Evolutionary conservation across 2,113 vertebrate genomes (phyloP).

Genomic region (Corythornis madagascariensis): DNA sequence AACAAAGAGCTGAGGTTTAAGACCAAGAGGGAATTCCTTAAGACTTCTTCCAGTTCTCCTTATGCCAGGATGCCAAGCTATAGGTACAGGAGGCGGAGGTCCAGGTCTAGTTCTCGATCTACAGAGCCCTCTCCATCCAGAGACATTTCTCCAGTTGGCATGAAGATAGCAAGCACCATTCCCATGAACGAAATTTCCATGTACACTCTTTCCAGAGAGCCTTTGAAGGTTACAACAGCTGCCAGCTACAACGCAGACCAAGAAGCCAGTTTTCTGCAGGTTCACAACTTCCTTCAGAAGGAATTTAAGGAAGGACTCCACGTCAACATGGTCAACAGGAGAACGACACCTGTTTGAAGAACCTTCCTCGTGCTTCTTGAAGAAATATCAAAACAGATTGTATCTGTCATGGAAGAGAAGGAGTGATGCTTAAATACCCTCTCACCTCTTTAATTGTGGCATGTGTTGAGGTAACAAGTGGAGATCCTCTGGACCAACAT

Average conservation of each 20-base stretch:
- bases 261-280: conserved; percentile 91
- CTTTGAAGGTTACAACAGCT: conserved; percentile 82
- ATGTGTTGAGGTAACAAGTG: conserved; percentile 20
- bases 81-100: conserved; percentile 88
- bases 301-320: conserved; percentile 90
- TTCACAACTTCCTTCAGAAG: conserved; percentile 96
- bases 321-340: conserved; percentile 86
- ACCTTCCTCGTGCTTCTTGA: neutral
- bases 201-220: conserved; percentile 93
- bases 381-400: neutral
- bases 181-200: conserved; percentile 94
- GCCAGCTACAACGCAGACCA: conserved; percentile 92
- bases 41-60: conserved; percentile 91
- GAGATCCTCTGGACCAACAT: conserved; percentile 29
- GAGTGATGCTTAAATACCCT: conserved; percentile 39
- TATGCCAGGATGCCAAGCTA: conserved; percentile 97
- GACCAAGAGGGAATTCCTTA: conserved; percentile 89
- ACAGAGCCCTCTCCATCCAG: conserved; percentile 89
- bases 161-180: conserved; percentile 86
- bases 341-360: conserved; percentile 94
- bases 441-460: conserved; percentile 59
- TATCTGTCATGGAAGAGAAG: conserved; percentile 41
- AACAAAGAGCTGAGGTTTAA: conserved; percentile 93
- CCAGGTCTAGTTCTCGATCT: conserved; percentile 90
- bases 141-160: conserved; percentile 85